A percentile compares a stretch with the other conserved stretches of the same genome.
Evolutionary conservation across 2,113 vertebrate genomes (phyloP).

Genomic region (Tupaia chinensis): DNA sequence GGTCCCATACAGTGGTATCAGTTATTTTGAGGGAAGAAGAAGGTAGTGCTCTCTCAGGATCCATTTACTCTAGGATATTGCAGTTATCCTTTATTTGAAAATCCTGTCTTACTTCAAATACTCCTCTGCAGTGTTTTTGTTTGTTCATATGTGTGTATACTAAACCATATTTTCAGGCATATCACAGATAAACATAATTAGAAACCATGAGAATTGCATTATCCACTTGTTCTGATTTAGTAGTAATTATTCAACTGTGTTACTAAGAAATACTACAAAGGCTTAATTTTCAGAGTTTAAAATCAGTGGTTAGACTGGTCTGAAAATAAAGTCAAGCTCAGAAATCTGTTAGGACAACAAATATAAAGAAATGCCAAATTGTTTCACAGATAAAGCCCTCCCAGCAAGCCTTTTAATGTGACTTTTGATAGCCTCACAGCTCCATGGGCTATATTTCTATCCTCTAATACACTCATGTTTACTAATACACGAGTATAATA

Average conservation of each 20-base stretch:
- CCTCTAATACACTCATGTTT: background rate
- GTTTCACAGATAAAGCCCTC: background rate
- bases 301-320: background rate
- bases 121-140: background rate
- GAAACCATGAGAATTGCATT: background rate
- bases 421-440: background rate
- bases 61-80: background rate
- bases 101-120: background rate
- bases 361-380: background rate
- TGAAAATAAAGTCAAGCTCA: slow-evolving; percentile 11
- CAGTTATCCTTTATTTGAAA: slow-evolving; percentile 3
- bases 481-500: background rate
- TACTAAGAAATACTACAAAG: background rate
- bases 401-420: background rate
- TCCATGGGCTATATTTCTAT: background rate
- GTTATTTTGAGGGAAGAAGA: background rate
- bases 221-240: background rate
- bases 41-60: background rate
- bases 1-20: too few species aligned
- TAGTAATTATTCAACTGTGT: background rate
- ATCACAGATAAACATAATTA: background rate
- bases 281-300: background rate
- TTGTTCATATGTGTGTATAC: background rate
- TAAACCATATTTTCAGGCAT: background rate
- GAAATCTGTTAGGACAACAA: slow-evolving; percentile 16